phyloP scores from a whole-genome alignment of 2,888 invertebrate species.

The Nycteola revayana region DNA sequence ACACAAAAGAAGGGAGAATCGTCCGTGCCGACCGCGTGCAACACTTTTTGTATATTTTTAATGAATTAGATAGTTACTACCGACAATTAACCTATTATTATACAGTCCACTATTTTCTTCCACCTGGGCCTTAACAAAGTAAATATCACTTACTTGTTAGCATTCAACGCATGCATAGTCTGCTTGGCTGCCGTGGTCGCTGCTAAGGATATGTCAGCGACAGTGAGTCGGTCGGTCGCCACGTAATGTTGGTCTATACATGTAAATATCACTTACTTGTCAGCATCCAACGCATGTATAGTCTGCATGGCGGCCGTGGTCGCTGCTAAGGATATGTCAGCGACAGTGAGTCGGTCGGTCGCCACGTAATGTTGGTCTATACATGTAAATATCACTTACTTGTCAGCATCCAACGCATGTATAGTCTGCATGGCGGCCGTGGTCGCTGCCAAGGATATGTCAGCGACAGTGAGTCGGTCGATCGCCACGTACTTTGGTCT shows the following conservation, averaged over 20 bases:
- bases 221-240: slow-evolving; percentile 39
- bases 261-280: too few species aligned
- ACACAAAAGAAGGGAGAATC: too few species aligned
- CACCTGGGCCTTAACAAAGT: too few species aligned
- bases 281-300: too few species aligned
- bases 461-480: slow-evolving; percentile 46
- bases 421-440: slow-evolving; percentile 31
- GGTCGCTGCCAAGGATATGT: slow-evolving; percentile 41
- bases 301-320: too few species aligned
- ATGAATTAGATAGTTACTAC: slow-evolving; percentile 39
- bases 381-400: slow-evolving; percentile 31
- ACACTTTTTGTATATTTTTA: too few species aligned
- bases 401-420: slow-evolving; percentile 34
- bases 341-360: too few species aligned
- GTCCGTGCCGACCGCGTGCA: slow-evolving; percentile 34
- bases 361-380: too few species aligned
- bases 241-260: too few species aligned
- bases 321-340: too few species aligned
- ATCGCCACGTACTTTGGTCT: slow-evolving; percentile 37
- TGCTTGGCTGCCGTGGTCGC: slow-evolving; percentile 35
- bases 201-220: slow-evolving; percentile 45
- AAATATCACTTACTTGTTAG: slow-evolving; percentile 31
- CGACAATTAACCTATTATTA: slow-evolving; percentile 23
- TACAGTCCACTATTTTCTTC: too few species aligned
- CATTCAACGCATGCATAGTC: slow-evolving; percentile 33